Percentiles rank a stretch among this genome's conserved stretches.
Evolutionary conservation across 2,888 invertebrate genomes (phyloP).

Genomic region (Rhabditoides inermis): DNA sequence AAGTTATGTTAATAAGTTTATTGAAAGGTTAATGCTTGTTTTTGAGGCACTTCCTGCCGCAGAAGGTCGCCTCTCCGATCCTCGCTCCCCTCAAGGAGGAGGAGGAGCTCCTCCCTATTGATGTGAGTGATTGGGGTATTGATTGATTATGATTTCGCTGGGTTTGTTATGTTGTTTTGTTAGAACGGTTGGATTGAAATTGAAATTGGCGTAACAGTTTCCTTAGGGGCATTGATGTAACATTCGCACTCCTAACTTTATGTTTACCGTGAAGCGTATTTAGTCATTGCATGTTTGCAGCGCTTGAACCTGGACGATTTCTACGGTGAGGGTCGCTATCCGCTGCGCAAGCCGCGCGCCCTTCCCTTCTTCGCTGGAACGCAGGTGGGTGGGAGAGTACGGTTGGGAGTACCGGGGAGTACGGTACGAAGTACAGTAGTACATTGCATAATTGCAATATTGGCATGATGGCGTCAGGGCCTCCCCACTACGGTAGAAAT

Average conservation of each 20-base stretch:
- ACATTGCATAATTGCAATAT: too few species aligned
- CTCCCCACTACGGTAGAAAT: too few species aligned
- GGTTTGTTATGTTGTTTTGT: neutral
- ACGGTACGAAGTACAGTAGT: too few species aligned
- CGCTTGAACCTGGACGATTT: slow-evolving; percentile 49
- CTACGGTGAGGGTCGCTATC: slow-evolving; percentile 51
- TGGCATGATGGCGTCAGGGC: too few species aligned
- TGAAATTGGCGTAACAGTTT: too few species aligned
- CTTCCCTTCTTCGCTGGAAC: slow-evolving; percentile 38
- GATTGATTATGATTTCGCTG: neutral
- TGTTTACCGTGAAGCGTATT: too few species aligned
- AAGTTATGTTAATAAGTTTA: too few species aligned
- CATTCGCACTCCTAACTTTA: too few species aligned
- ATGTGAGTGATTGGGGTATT: slow-evolving; percentile 35
- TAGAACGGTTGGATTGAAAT: neutral
- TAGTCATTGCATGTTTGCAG: slow-evolving; percentile 18
- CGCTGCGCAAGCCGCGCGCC: slow-evolving; percentile 34
- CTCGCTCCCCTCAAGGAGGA: slow-evolving; percentile 35
- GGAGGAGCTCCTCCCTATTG: slow-evolving; percentile 40
- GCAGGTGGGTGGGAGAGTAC: too few species aligned
- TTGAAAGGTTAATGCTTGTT: too few species aligned
- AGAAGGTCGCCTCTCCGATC: slow-evolving; percentile 73
- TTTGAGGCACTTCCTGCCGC: slow-evolving; percentile 70
- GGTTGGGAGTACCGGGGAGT: too few species aligned
- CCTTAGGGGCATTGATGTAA: too few species aligned